Conservation (phyloP, 2,113 vertebrate species). For the Takifugu bimaculatus region DNA sequence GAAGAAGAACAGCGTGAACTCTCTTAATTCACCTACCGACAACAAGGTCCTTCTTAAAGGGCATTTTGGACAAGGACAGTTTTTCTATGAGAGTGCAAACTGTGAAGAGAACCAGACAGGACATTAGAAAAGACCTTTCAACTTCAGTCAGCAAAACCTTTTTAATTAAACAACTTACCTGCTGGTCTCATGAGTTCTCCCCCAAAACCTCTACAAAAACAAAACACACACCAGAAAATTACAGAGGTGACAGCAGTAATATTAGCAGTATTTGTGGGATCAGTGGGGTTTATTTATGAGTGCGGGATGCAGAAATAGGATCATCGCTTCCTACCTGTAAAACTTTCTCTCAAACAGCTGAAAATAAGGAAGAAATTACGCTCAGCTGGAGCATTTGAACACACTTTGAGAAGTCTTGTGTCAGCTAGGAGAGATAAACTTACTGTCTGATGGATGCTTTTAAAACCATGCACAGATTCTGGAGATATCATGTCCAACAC, state of each 20-base stretch:
- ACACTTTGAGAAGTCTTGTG: not conserved
- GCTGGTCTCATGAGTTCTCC: constrained; percentile 92
- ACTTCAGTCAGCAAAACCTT: not conserved
- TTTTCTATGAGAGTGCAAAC: constrained; percentile 90
- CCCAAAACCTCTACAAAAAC: constrained; percentile 82
- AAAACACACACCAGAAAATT: not conserved
- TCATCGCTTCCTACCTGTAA: constrained; percentile 81
- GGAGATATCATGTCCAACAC: constrained; percentile 74
- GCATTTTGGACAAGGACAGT: constrained; percentile 87
- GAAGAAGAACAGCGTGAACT: not conserved
- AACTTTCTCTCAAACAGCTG: constrained; percentile 84
- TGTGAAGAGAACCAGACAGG: constrained; percentile 48
- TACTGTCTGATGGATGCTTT: constrained; percentile 85
- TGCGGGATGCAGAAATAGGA: too few species aligned
- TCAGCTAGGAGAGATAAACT: constrained; percentile 19
- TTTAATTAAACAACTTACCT: constrained; percentile 62
- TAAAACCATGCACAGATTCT: constrained; percentile 76
- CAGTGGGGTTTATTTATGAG: too few species aligned
- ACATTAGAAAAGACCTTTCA: not conserved
- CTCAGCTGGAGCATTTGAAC: not conserved
- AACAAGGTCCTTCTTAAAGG: constrained; percentile 80
- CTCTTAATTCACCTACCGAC: constrained; percentile 73
- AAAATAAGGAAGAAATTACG: constrained; percentile 36
- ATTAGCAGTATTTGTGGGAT: too few species aligned
- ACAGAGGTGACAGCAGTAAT: too few species aligned